Evolutionary conservation across 2,113 vertebrate species (phyloP), one percentile per base, ranked within the genome.

Genomic region (Panthera uncia): DNA sequence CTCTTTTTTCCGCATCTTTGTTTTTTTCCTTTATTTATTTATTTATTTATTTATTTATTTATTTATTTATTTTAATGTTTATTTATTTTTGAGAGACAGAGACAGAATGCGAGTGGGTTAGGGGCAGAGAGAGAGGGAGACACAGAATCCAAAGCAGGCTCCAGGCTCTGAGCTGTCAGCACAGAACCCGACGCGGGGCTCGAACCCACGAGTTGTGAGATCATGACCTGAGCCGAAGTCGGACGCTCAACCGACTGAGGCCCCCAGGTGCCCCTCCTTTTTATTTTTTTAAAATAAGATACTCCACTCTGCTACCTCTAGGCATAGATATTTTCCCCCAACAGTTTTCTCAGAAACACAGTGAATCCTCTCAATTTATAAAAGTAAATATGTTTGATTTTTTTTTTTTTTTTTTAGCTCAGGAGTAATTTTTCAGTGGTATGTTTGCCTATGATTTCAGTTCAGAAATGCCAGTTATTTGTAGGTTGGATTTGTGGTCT

Each of bases 271-370:
- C 45, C 45, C 45, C 45, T 45, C 45, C 45, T 45, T 45, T 45
- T 45, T 45, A 45, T 8, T 61, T 74, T 31, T 89, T 89, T 80
- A 38, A 79, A 29, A 87, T 76, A 78, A 93, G 41, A 18, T 76
- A 84, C 48, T 57, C n/a, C 4, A 33, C 4, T 73, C 88, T 78
- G 41, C 31, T 73, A 55, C 93, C 19, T 96, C 23, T 84, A 63
- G 66, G 82, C 45, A 69, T 81, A 57, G 50, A 23, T 89, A 9
- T 87, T 95, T 65, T 10, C 50, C 19, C 57, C 91, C 33, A 80
- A 38, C 3, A 52, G 29, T 45, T 96, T 96, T 85, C n/a, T 91
- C 38, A 83, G 61, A 92, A 94, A 81, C 23, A 84, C 31, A 89
- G 41, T 89, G 80, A 95, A 68, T 93, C 12, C 13, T 89, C 41